Base-by-base conservation (phyloP, 2,888 invertebrate species). In the Tolmerus cingulatus region DNA sequence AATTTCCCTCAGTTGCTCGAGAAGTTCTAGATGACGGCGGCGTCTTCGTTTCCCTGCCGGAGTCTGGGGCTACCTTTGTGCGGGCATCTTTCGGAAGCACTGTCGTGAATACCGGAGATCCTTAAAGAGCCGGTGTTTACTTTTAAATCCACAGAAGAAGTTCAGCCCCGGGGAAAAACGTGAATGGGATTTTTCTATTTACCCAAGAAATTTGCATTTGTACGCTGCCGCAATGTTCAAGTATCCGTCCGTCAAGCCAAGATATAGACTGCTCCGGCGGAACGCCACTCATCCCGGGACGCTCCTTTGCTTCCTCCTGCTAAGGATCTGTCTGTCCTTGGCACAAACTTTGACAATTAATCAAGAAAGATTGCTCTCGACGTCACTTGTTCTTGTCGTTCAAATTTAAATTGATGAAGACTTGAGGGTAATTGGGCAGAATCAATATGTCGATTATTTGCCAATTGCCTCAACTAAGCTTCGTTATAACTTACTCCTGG, bases 151-250 rank as follows among this genome's bases (percentile, higher is more conserved):
- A 74, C 82, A 34, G 19, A 74, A 74, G 46, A 85, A 74, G 43
- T 85, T 66, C 43, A 19, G 43, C 74, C 74, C 74, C 43, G 30
- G 43, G 40, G 46, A 85, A 51, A 74, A 74, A 85, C 46, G 85
- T 85, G 85, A 74, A 85, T 74, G 34, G 85, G 85, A 85, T 85
- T 85, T 85, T 85, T 85, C 74, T 85, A 85, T 85, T 85, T 85
- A 85, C 85, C 85, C 74, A 74, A 46, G 74, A 85, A 74, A 85
- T 85, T 85, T 85, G 74, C 85, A 85, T 85, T 85, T 34, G 85
- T 85, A 85, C 85, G 85, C 85, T 85, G 27, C 57, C 27, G 85
- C 74, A 74, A 74, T 85, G 30, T 85, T 74, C 51, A 85, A 74
- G 43, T 74, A 85, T 85, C 85, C 43, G 74, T 51, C 74, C 46